phyloP scores from a whole-genome alignment of 2,888 invertebrate genomes.

The Nomada fucata region DNA sequence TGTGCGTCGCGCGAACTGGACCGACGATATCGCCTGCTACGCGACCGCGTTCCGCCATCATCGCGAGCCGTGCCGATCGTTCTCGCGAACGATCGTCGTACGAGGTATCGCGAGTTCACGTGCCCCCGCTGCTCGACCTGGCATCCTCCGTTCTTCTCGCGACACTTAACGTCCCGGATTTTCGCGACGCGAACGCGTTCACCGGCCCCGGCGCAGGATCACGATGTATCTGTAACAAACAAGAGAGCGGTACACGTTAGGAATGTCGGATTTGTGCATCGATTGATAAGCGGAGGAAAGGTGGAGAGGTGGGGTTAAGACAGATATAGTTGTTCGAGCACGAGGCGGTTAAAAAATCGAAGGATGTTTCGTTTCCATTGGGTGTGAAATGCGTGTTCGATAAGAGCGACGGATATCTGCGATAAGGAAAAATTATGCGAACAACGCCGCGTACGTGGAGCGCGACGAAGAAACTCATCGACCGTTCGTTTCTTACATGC shows the following conservation, averaged over 20 bases:
- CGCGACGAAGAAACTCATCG: background rate
- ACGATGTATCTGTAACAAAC: constrained; percentile 23
- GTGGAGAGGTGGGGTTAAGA: too few relatives aligned
- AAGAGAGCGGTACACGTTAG: background rate
- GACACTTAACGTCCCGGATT: background rate
- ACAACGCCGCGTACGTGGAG: background rate
- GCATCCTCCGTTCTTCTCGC: constrained; percentile 54
- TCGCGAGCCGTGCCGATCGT: constrained; percentile 65
- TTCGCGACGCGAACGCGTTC: constrained; percentile 8
- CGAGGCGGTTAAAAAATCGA: too few relatives aligned
- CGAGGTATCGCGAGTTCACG: constrained; percentile 35
- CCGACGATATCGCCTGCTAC: constrained; percentile 54
- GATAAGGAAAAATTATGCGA: background rate
- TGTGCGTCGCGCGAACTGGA: constrained; percentile 44
- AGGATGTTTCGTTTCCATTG: background rate
- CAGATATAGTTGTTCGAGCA: too few relatives aligned
- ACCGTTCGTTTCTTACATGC: background rate
- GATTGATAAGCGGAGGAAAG: too few relatives aligned
- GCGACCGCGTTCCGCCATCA: constrained; percentile 72
- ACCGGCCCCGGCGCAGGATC: background rate
- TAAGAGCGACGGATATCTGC: background rate
- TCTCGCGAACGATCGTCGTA: constrained; percentile 29
- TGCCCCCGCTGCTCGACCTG: constrained; percentile 34
- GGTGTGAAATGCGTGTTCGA: background rate
- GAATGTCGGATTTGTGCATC: background rate